These are phyloP conservation scores for Resseliella maxima DNA, from an alignment of 2,888 invertebrate species.

Conservation along the genomic window DNA sequence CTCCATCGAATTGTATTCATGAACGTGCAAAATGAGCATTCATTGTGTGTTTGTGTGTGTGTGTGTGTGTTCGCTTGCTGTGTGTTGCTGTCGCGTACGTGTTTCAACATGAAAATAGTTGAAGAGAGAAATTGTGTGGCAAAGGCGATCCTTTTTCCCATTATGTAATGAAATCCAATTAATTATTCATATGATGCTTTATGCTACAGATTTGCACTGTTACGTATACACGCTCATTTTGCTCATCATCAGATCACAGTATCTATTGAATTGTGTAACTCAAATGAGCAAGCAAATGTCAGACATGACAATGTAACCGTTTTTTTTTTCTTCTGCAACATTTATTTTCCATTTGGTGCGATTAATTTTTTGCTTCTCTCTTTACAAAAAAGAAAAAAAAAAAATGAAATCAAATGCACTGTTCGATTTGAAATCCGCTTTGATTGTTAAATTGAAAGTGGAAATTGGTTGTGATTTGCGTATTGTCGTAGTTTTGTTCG, in stretches of 20 bases:
- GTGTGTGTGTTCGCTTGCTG: neutral
- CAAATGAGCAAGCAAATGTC: constrained; percentile 9
- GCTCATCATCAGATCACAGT: neutral
- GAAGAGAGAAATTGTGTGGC: constrained; percentile 39
- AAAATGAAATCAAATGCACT: neutral
- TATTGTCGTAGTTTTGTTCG: neutral
- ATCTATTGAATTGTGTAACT: neutral
- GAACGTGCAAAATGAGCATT: constrained; percentile 29
- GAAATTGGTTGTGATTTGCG: neutral
- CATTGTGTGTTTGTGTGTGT: neutral
- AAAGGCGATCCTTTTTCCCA: constrained; percentile 40
- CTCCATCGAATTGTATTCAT: neutral
- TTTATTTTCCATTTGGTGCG: constrained; percentile 7
- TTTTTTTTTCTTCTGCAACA: constrained; percentile 21
- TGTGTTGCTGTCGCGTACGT: too few species aligned
- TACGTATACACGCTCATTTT: neutral
- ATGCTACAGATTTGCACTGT: constrained; percentile 29
- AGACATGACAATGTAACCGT: neutral
- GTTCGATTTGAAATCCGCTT: constrained; percentile 4
- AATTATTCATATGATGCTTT: constrained; percentile 55
- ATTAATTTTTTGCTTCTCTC: neutral
- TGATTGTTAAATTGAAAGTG: constrained; percentile 7
- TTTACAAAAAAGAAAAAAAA: neutral
- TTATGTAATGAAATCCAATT: constrained; percentile 53
- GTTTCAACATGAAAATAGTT: constrained; percentile 39